Evolutionary conservation across 2,797 vertebrate genomes (phyloP), one percentile per base, ranked within the genome.

Genomic region (Darevskia mixta): DNA sequence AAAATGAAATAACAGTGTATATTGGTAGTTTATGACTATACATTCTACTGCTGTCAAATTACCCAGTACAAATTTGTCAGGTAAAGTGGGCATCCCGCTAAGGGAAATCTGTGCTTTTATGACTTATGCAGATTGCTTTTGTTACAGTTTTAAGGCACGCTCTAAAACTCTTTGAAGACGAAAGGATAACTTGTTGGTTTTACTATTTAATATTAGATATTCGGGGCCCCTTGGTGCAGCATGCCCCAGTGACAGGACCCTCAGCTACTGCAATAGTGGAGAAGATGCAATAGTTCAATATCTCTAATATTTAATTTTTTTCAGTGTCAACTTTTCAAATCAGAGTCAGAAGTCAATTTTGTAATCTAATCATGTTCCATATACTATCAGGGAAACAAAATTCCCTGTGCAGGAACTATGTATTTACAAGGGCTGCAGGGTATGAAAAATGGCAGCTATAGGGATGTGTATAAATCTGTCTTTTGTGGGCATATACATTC

Each of bases 21-120:
- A 75, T 80, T 66, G 87, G 82, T 85, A 85, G 90, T 79, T 92
- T 82, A 91, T 90, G 72, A 71, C 80, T 91, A 88, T 91, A 92
- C 86, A 83, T 86, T 92, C 86, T 75, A 69, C 87, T 92, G 81
- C 94, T 91, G 90, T 92, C 91, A 95, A 92, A 93, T 95, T 93
- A 87, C 80, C 94, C 87, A 81, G 90, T 90, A 92, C 77, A 94
- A 92, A 93, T 92, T 89, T 61, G 85, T 93, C 89, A 92, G 86
- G 80, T 41, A 90, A 93, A 95, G 93, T 90, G 90, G 92, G 91
- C 87, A 94, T 71, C 90, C 95, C 86, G 82, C 92, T 93, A 95
- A 92, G 94, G 86, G 86, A 92, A 91, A 90, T 90, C 87, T 92
- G 93, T 92, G n/a, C 79, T 91, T 58, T 82, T 88, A 90, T 75